A percentile compares a stretch with the other conserved stretches of the same genome.
These are phyloP conservation scores for Barbus barbus DNA, from an alignment of 2,113 vertebrate species.

Conservation along the genomic window DNA sequence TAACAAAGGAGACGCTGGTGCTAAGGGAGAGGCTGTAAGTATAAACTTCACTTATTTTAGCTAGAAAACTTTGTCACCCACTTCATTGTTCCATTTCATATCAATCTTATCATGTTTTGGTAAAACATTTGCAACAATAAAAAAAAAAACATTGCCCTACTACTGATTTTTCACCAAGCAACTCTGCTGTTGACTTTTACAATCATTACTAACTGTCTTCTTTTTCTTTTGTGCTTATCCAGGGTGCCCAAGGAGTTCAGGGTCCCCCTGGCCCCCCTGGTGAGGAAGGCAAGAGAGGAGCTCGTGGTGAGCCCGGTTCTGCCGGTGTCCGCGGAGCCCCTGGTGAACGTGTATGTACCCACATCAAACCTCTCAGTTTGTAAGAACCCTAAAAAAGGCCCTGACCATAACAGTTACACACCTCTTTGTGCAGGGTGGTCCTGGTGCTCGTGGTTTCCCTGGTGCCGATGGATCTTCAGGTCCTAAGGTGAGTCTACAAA, in stretches of 20 bases:
- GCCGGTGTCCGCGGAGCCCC: conserved; percentile 84
- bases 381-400: not conserved
- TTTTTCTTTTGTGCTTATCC: conserved; percentile 30
- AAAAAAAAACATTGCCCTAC: too few relatives aligned
- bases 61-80: not conserved
- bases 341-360: conserved; percentile 88
- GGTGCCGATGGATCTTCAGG: conserved; percentile 88
- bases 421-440: conserved; percentile 79
- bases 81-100: not conserved
- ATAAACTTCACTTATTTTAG: not conserved
- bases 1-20: conserved; percentile 90
- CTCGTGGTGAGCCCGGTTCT: conserved; percentile 90
- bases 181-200: not conserved
- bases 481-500: conserved; percentile 80
- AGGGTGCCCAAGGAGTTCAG: conserved; percentile 87
- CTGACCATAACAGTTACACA: not conserved
- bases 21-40: conserved; percentile 94
- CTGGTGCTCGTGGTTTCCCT: conserved; percentile 95
- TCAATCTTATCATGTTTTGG: not conserved
- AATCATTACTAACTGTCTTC: conserved; percentile 15
- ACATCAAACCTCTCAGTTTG: not conserved
- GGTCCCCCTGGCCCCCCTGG: conserved; percentile 89
- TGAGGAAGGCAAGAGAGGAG: conserved; percentile 97
- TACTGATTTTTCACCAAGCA: not conserved
- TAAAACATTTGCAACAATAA: not conserved